A percentile compares a stretch with the other conserved stretches of the same genome.
These are phyloP conservation scores for Petrocephalus microphthalmus DNA, from an alignment of 2,113 vertebrate genomes.

Conservation along the genomic window DNA sequence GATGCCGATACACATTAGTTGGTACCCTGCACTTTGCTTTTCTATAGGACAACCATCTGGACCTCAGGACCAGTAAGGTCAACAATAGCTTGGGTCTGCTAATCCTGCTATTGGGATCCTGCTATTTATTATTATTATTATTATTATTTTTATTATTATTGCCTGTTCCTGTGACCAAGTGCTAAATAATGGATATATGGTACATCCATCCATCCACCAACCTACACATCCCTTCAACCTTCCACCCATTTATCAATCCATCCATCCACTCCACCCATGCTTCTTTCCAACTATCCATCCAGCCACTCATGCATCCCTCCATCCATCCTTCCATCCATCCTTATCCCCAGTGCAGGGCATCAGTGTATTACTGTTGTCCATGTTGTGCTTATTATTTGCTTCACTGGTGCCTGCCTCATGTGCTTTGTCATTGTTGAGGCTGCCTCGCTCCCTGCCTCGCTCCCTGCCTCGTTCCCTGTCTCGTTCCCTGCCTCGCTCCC, in stretches of 20 bases:
- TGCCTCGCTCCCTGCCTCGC: background rate
- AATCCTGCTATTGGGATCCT: too few species aligned
- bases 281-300: background rate
- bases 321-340: background rate
- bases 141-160: too few species aligned
- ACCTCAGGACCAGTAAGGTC: too few species aligned
- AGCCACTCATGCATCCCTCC: background rate
- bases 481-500: background rate
- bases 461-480: background rate
- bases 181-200: background rate
- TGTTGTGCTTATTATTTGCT: background rate
- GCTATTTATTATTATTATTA: too few species aligned
- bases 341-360: background rate
- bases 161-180: background rate
- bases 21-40: too few species aligned
- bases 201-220: background rate
- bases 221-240: background rate
- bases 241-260: background rate
- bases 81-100: too few species aligned
- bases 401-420: background rate
- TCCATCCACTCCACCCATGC: background rate
- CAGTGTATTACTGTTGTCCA: background rate
- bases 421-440: background rate
- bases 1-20: too few species aligned
- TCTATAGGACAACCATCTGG: too few species aligned